Conservation (phyloP, 2,797 vertebrate genomes). For the Anniella stebbinsi region DNA sequence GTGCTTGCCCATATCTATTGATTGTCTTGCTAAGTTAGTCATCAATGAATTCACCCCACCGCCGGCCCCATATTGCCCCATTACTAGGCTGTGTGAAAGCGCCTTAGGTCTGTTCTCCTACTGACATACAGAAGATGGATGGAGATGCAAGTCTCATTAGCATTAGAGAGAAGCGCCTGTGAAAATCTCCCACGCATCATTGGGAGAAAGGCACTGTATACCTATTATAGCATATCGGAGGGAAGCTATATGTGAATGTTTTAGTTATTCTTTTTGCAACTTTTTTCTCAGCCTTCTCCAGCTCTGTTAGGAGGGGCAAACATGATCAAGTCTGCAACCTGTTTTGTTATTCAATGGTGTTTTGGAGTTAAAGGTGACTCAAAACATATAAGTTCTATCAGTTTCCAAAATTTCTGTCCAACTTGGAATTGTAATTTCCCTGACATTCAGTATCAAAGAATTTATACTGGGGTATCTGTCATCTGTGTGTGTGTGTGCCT, state of each 20-base stretch:
- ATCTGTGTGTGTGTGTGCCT: background rate
- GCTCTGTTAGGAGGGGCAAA: slow-evolving; percentile 25
- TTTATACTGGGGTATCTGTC: background rate
- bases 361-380: slow-evolving; percentile 41
- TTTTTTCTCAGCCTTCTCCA: background rate
- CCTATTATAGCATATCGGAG: slow-evolving; percentile 46
- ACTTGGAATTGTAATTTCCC: slow-evolving; percentile 26
- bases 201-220: slow-evolving; percentile 16
- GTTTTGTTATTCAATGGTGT: slow-evolving; percentile 47
- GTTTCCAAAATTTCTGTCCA: slow-evolving; percentile 30
- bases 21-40: background rate
- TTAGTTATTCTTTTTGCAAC: slow-evolving; percentile 28
- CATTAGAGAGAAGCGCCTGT: slow-evolving; percentile 58
- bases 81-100: slow-evolving; percentile 25
- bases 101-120: slow-evolving; percentile 53
- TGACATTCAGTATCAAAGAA: slow-evolving; percentile 7
- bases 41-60: background rate
- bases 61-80: slow-evolving; percentile 2
- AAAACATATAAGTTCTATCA: slow-evolving; percentile 39
- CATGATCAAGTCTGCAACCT: slow-evolving; percentile 30
- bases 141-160: slow-evolving; percentile 56
- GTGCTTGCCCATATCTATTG: background rate
- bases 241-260: slow-evolving; percentile 37
- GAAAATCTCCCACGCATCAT: slow-evolving; percentile 54
- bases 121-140: slow-evolving; percentile 66